Percentiles rank a stretch among this genome's conserved stretches.
These are phyloP conservation scores for Laticauda laticaudata DNA, from an alignment of 2,113 vertebrate genomes.

Conservation along the genomic window DNA sequence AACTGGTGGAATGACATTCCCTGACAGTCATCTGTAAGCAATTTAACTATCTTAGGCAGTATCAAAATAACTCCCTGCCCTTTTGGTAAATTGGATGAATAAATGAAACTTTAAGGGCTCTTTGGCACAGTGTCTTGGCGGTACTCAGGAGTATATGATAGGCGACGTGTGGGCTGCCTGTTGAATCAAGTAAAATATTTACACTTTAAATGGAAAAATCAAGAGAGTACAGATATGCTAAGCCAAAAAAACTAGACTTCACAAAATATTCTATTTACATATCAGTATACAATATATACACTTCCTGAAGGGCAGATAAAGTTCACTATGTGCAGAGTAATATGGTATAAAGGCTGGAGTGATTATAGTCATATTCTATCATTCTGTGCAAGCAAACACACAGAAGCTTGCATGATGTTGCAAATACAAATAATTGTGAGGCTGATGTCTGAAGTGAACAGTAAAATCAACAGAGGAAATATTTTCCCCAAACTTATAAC, in stretches of 20 bases:
- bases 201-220: conserved; percentile 43
- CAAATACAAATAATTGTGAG: background rate
- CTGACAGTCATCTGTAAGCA: background rate
- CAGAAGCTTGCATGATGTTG: conserved; percentile 1
- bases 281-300: background rate
- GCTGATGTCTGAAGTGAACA: background rate
- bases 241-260: conserved; percentile 16
- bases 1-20: background rate
- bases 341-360: background rate
- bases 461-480: background rate
- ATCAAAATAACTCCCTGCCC: background rate
- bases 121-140: background rate
- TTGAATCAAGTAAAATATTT: conserved; percentile 12
- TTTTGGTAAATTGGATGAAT: background rate
- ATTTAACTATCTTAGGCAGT: background rate
- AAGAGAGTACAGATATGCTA: conserved; percentile 28
- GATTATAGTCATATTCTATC: conserved; percentile 28
- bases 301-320: background rate
- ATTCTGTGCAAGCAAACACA: conserved; percentile 5
- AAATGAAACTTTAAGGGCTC: background rate
- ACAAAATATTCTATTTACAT: conserved; percentile 43
- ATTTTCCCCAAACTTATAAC: conserved; percentile 26
- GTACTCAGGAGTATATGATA: background rate
- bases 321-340: conserved; percentile 2
- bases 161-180: background rate